A percentile compares a stretch with the other conserved stretches of the same genome.
Conservation (phyloP, 2,113 vertebrate genomes). For the Salvelinus fontinalis region DNA sequence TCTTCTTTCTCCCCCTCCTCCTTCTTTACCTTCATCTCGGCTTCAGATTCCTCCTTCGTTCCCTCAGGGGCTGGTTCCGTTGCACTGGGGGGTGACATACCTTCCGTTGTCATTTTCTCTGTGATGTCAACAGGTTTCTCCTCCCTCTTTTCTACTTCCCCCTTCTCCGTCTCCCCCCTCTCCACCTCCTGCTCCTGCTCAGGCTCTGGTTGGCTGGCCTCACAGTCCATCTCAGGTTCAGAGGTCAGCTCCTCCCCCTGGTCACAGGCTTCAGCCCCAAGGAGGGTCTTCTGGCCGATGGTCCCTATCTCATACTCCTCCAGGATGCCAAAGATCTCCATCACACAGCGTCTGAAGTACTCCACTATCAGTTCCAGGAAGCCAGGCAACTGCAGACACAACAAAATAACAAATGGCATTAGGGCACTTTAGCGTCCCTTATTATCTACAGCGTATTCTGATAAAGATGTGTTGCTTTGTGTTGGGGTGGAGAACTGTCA, state of each 20-base stretch:
- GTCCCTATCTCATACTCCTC: slow-evolving; percentile 94
- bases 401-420: slow-evolving; percentile 32
- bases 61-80: slow-evolving; percentile 36
- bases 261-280: slow-evolving; percentile 33
- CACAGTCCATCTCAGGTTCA: slow-evolving; percentile 19
- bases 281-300: slow-evolving; percentile 80
- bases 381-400: slow-evolving; percentile 85
- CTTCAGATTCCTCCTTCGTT: slow-evolving; percentile 65
- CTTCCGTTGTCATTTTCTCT: slow-evolving; percentile 11
- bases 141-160: slow-evolving; percentile 24
- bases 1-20: slow-evolving; percentile 59
- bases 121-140: slow-evolving; percentile 27
- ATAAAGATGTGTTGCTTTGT: too few species aligned
- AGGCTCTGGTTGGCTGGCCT: slow-evolving; percentile 19
- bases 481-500: too few species aligned
- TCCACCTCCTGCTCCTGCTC: not conserved
- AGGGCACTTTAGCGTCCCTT: not conserved
- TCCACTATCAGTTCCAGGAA: slow-evolving; percentile 97
- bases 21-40: slow-evolving; percentile 16
- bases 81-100: not conserved
- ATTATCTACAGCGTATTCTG: not conserved
- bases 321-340: slow-evolving; percentile 97
- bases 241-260: slow-evolving; percentile 29
- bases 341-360: slow-evolving; percentile 95
- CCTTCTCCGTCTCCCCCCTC: slow-evolving; percentile 30